Percentiles rank a stretch among this genome's conserved stretches.
Evolutionary conservation across 2,797 vertebrate genomes (phyloP).

Genomic region (Lepus townsendii): DNA sequence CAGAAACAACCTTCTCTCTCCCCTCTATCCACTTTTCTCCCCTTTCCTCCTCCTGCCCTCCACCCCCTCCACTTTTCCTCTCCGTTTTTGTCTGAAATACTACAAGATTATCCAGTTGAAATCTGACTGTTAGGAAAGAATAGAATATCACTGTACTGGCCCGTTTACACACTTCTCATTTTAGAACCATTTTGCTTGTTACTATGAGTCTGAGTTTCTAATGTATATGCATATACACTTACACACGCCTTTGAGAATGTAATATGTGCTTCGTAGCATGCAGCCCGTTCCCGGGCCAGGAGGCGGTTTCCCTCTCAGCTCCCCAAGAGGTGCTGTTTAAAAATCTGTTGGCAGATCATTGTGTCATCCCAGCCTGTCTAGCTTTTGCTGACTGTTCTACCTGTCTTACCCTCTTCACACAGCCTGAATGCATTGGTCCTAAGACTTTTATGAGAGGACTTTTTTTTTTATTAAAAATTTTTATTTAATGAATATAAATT

Average conservation of each 20-base stretch:
- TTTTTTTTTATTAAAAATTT: background rate
- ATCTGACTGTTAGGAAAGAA: background rate
- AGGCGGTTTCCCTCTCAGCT: background rate
- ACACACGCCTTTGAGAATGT: background rate
- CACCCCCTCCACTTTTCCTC: background rate
- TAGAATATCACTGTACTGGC: background rate
- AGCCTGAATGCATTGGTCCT: conserved; percentile 16
- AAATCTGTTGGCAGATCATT: background rate
- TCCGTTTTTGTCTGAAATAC: background rate
- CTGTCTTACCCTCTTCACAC: background rate
- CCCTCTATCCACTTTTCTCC: background rate
- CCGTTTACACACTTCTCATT: background rate
- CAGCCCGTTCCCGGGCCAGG: background rate
- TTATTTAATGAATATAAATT: too few species aligned
- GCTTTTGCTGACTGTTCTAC: background rate
- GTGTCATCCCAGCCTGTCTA: background rate
- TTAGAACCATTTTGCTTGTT: background rate
- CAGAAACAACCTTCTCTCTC: background rate
- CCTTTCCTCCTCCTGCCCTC: background rate
- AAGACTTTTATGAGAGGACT: background rate
- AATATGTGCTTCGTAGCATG: background rate
- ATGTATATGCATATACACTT: background rate
- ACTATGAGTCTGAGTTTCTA: background rate
- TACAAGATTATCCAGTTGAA: background rate
- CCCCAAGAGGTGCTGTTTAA: background rate